Percentiles rank a stretch among this genome's conserved stretches.
phyloP scores from a whole-genome alignment of 35 echinoderm and acorn worm species.

The Apostichopus japonicus region DNA sequence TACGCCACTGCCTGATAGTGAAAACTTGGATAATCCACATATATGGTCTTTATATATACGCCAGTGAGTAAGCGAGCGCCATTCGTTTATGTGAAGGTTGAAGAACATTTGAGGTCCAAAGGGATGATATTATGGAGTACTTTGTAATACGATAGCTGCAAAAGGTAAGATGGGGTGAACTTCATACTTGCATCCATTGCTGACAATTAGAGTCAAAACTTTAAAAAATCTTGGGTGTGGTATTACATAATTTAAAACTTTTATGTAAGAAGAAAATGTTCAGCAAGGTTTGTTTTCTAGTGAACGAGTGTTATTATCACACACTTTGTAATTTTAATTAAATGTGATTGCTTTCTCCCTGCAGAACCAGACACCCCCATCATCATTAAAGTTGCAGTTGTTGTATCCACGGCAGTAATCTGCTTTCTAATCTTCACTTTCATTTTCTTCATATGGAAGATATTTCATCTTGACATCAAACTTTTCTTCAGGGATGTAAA shows the following conservation, averaged over 20 bases:
- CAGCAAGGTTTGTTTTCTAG: too few species aligned
- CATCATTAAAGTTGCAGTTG: background rate
- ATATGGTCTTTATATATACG: too few species aligned
- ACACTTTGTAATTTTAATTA: background rate
- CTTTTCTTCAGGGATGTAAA: constrained; percentile 2
- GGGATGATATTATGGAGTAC: too few species aligned
- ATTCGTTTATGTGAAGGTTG: too few species aligned
- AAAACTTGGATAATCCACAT: too few species aligned
- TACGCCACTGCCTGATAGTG: too few species aligned
- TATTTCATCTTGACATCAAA: constrained; percentile 36
- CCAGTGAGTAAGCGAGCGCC: too few species aligned
- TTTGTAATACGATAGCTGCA: background rate
- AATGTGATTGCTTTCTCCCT: background rate
- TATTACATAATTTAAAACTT: background rate
- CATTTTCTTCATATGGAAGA: background rate
- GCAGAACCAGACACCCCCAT: background rate
- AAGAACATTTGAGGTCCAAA: too few species aligned
- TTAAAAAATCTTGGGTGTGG: background rate
- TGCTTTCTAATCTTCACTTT: background rate
- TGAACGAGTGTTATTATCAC: too few species aligned
- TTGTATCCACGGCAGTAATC: background rate
- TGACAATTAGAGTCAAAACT: background rate
- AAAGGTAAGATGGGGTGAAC: background rate
- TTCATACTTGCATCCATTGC: background rate
- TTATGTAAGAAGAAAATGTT: background rate